Conservation (phyloP, 1,140 invertebrate genomes). For the Cepaea nemoralis region DNA sequence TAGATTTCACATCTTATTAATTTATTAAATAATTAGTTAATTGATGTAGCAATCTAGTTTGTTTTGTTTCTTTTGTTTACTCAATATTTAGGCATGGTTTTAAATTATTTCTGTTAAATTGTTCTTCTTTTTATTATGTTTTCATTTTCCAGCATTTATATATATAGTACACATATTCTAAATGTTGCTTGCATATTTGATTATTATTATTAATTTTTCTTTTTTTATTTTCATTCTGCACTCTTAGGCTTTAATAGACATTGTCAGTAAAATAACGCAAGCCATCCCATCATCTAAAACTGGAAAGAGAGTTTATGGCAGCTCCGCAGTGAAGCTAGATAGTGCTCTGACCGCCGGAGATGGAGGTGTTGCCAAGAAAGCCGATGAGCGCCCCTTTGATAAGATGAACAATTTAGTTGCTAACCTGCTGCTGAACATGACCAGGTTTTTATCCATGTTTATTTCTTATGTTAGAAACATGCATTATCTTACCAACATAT, state of each 20-base stretch:
- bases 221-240: constrained; percentile 58
- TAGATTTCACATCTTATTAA: too few relatives aligned
- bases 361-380: constrained; percentile 55
- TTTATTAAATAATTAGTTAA: too few relatives aligned
- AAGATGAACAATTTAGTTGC: constrained; percentile 74
- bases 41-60: too few relatives aligned
- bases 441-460: constrained; percentile 59
- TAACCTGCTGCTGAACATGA: constrained; percentile 73
- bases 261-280: constrained; percentile 69
- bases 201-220: background rate
- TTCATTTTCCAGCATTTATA: too few relatives aligned
- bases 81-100: too few relatives aligned
- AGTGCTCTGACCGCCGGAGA: constrained; percentile 60
- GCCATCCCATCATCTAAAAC: constrained; percentile 60
- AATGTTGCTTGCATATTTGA: background rate
- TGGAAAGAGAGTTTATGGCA: constrained; percentile 59
- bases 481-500: too few relatives aligned
- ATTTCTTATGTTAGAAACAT: too few relatives aligned
- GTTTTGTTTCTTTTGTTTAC: too few relatives aligned
- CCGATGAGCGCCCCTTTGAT: constrained; percentile 71
- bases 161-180: too few relatives aligned
- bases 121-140: too few relatives aligned
- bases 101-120: too few relatives aligned
- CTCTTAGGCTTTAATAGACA: constrained; percentile 68
- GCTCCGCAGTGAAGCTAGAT: constrained; percentile 55